phyloP scores from a whole-genome alignment of 2,888 invertebrate species.

The Chymomyza fuscimana region DNA sequence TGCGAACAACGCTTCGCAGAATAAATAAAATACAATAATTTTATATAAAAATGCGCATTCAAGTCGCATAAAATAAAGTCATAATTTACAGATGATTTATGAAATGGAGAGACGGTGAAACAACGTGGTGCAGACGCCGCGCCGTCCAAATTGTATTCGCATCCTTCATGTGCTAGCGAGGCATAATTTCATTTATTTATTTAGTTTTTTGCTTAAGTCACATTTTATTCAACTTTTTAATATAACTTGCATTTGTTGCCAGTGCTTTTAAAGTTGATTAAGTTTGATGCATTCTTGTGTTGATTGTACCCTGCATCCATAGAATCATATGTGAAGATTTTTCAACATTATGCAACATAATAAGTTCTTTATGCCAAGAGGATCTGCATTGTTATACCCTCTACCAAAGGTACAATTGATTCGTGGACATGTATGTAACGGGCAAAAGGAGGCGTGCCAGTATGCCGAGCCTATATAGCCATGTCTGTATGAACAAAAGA shows the following conservation, averaged over 20 bases:
- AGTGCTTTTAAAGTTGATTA: slow-evolving; percentile 62
- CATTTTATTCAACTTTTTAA: not conserved
- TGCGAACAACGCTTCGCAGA: slow-evolving; percentile 8
- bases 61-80: slow-evolving; percentile 64
- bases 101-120: slow-evolving; percentile 38
- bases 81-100: slow-evolving; percentile 71
- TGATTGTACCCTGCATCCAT: too few relatives aligned
- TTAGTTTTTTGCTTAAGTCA: slow-evolving; percentile 9
- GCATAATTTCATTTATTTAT: slow-evolving; percentile 41
- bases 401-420: too few relatives aligned
- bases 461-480: too few relatives aligned
- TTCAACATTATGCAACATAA: too few relatives aligned
- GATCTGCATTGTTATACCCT: too few relatives aligned
- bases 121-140: not conserved
- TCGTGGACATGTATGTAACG: too few relatives aligned
- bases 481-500: too few relatives aligned
- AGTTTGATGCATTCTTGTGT: slow-evolving; percentile 35
- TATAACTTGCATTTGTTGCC: slow-evolving; percentile 33
- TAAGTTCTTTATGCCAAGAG: too few relatives aligned
- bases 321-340: too few relatives aligned
- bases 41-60: slow-evolving; percentile 63
- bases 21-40: slow-evolving; percentile 59
- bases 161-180: not conserved
- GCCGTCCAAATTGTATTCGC: not conserved
- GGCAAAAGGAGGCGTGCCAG: too few relatives aligned